Base-by-base conservation (phyloP, 2,888 invertebrate genomes). In the Aphrophora alni region DNA sequence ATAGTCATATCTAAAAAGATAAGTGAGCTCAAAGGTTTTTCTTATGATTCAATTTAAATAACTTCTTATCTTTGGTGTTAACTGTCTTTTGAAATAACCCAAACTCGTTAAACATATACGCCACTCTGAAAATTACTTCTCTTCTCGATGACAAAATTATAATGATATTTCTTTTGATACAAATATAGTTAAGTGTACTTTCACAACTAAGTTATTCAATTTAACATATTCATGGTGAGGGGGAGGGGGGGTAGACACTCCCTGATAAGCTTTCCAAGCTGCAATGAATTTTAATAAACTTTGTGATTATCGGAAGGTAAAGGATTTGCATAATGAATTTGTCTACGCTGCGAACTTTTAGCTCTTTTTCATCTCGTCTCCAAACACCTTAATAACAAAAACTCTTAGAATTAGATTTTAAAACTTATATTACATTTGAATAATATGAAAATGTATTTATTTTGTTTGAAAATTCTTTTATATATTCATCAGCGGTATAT, bases 221-320 rank as follows among this genome's bases (percentile, higher is more conserved):
- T 59, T 59, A 59, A 59, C 14, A 59, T 59, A 59, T 59, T 59
- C 59, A 59, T 59, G 21, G 59, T 33, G n/a, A 14, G 44, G 44
- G 44, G 8, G 10, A 14, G 44, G 44, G 44, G 44, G 33, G 12
- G 10, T 44, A 14, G 14, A 14, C 21, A 59, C 21, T 21, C 21
- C n/a, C 59, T 59, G 59, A 59, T 59, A 59, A 59, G 59, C 59
- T 59, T 59, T 59, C 59, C 59, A 59, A 59, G 59, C 59, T 59
- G 59, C 59, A 59, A 59, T 59, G 59, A 59, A 59, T 59, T 59
- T 59, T 59, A 59, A 59, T 59, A 59, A 59, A 59, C 59, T 21
- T 59, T 59, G 59, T 59, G 59, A 59, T 59, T 59, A 59, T 59
- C 59, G 59, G 59, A 59, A 59, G 59, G 59, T 44, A 44, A 44